Percentiles rank a stretch among this genome's conserved stretches.
Evolutionary conservation across 2,888 invertebrate genomes (phyloP).

Genomic region (Cataglyphis altisquamis): DNA sequence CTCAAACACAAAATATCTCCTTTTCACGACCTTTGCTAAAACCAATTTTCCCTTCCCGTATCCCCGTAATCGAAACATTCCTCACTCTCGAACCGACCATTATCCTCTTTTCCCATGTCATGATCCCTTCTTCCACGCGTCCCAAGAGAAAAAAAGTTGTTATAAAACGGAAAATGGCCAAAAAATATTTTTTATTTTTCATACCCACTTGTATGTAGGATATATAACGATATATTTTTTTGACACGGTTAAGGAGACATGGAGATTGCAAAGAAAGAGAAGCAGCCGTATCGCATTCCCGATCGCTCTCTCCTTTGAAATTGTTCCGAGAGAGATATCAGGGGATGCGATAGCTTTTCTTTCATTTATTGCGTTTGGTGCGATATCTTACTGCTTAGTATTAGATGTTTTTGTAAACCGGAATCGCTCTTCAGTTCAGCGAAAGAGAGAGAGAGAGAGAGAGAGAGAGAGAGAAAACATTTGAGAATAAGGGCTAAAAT

Average conservation of each 20-base stretch:
- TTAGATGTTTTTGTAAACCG: slow-evolving; percentile 52
- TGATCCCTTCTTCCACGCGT: neutral
- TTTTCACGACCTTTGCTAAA: neutral
- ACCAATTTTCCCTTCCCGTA: neutral
- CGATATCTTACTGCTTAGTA: slow-evolving; percentile 61
- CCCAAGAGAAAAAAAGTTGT: slow-evolving; percentile 63
- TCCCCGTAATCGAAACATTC: slow-evolving; percentile 41
- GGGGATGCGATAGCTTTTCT: slow-evolving; percentile 34
- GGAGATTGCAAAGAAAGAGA: slow-evolving; percentile 32
- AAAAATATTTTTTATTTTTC: slow-evolving; percentile 78
- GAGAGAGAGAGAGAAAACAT: neutral
- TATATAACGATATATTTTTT: slow-evolving; percentile 72
- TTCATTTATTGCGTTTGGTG: slow-evolving; percentile 59
- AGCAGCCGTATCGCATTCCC: slow-evolving; percentile 7
- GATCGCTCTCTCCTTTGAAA: neutral
- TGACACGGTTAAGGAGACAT: slow-evolving; percentile 59
- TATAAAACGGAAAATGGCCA: slow-evolving; percentile 58
- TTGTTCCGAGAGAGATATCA: slow-evolving; percentile 25
- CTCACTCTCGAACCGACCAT: slow-evolving; percentile 6
- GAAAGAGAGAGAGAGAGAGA: neutral
- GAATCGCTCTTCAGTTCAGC: slow-evolving; percentile 42
- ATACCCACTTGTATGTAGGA: slow-evolving; percentile 72
- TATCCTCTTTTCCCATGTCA: neutral
- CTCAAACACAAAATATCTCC: neutral
- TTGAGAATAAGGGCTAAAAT: slow-evolving; percentile 45